A percentile compares a stretch with the other conserved stretches of the same genome.
phyloP scores from a whole-genome alignment of 2,797 vertebrate species.

The Discoglossus pictus region DNA sequence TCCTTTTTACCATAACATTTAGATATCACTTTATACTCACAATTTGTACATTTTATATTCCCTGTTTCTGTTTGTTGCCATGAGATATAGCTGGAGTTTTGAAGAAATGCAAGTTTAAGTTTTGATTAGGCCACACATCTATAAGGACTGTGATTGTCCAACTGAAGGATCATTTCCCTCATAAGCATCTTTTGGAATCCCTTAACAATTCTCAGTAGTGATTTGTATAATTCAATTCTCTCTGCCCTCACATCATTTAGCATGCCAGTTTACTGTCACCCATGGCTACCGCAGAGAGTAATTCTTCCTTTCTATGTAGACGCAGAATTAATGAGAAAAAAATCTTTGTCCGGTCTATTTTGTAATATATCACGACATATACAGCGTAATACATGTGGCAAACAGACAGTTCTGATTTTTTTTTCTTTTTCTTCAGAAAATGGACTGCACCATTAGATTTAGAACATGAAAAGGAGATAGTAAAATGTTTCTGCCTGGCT shows the following conservation, averaged over 20 bases:
- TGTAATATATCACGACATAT: slow-evolving; percentile 65
- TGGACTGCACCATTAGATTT: slow-evolving; percentile 55
- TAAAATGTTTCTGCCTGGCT: slow-evolving; percentile 58
- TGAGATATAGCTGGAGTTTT: no score
- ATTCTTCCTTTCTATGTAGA: slow-evolving; percentile 50
- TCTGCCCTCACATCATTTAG: slow-evolving; percentile 18
- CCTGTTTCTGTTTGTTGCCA: no score
- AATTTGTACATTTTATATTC: no score
- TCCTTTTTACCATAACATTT: no score
- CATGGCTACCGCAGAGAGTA: slow-evolving; percentile 51
- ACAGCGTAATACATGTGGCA: slow-evolving; percentile 53
- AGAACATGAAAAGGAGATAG: slow-evolving; percentile 60
- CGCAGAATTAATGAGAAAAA: slow-evolving; percentile 57
- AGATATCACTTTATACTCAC: no score
- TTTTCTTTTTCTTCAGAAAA: slow-evolving; percentile 56
- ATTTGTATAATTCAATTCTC: slow-evolving; percentile 46
- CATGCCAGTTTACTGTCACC: slow-evolving; percentile 51
- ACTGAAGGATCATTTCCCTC: slow-evolving; percentile 53
- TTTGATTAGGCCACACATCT: slow-evolving; percentile 3
- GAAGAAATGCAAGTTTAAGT: slow-evolving; percentile 1
- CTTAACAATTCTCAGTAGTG: slow-evolving; percentile 40
- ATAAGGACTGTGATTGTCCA: slow-evolving; percentile 22
- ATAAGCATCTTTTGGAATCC: slow-evolving; percentile 54
- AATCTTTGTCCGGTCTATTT: slow-evolving; percentile 56
- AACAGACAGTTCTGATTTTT: slow-evolving; percentile 59